Evolutionary conservation across 2,797 vertebrate species (phyloP).

Genomic region (Hippocampus kuda): DNA sequence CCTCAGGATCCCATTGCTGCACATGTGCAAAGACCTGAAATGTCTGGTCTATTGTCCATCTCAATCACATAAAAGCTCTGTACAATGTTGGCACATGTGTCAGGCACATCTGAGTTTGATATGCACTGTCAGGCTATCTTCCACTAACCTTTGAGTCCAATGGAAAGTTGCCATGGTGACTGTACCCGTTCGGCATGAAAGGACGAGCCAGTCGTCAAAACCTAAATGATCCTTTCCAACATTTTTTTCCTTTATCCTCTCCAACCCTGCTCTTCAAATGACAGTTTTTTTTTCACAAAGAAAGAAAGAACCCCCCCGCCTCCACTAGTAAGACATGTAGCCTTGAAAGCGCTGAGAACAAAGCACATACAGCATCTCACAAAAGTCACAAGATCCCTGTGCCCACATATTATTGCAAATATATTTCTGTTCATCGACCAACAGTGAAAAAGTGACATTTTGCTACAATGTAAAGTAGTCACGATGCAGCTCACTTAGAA

Average conservation of each 20-base stretch:
- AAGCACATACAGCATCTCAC: background rate
- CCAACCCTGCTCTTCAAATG: constrained; percentile 10
- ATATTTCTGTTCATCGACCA: background rate
- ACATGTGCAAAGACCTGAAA: constrained; percentile 15
- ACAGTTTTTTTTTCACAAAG: constrained; percentile 13
- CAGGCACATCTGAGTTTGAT: constrained; percentile 12
- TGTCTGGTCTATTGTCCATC: constrained; percentile 35
- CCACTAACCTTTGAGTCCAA: constrained; percentile 46
- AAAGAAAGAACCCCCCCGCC: constrained; percentile 3
- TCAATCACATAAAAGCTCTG: constrained; percentile 22
- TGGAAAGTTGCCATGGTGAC: constrained; percentile 62
- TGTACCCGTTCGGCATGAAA: constrained; percentile 27
- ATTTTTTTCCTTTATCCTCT: constrained; percentile 28
- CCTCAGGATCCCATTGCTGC: constrained; percentile 14
- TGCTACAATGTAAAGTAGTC: background rate
- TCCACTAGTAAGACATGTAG: constrained; percentile 11
- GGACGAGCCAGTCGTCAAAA: constrained; percentile 46
- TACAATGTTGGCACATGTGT: constrained; percentile 5
- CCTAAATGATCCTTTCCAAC: constrained; percentile 30
- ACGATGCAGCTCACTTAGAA: background rate
- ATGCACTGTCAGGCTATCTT: constrained; percentile 21
- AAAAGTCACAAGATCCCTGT: background rate
- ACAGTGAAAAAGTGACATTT: background rate
- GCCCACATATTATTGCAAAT: background rate
- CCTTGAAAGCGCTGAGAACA: constrained; percentile 9